Percentiles rank a stretch among this genome's conserved stretches.
Evolutionary conservation across 2,113 vertebrate genomes (phyloP).

Genomic region (Alligator sinensis): DNA sequence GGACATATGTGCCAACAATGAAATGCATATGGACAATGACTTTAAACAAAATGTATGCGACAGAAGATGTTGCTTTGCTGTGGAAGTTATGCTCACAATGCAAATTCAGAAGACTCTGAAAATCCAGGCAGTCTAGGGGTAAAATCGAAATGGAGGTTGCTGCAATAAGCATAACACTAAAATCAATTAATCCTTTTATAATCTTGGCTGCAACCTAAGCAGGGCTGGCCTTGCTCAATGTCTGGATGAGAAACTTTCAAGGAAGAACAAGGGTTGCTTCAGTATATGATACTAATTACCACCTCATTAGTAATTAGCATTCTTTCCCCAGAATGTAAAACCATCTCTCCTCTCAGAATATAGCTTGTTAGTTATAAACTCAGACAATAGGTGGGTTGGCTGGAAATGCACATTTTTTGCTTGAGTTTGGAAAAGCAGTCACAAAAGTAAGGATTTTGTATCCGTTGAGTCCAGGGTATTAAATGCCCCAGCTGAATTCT

Average conservation of each 20-base stretch:
- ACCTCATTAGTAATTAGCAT: too few relatives aligned
- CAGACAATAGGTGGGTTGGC: not conserved
- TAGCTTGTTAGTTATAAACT: not conserved
- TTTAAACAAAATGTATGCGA: not conserved
- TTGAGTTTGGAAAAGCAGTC: not conserved
- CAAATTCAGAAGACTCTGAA: not conserved
- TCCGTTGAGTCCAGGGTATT: rapidly evolving
- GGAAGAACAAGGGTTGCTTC: not conserved
- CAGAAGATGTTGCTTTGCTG: not conserved
- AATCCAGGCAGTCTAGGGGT: not conserved
- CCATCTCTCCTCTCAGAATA: not conserved
- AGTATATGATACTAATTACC: not conserved
- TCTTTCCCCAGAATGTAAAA: not conserved
- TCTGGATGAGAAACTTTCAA: not conserved
- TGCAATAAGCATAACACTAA: not conserved
- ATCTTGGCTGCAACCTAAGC: not conserved
- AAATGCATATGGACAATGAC: not conserved
- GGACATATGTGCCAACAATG: not conserved
- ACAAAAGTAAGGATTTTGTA: not conserved
- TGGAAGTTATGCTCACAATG: not conserved
- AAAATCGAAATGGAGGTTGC: not conserved
- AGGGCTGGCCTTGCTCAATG: not conserved
- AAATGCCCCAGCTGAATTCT: rapidly evolving
- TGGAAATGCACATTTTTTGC: not conserved
- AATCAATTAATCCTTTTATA: not conserved